Percentiles rank a stretch among this genome's conserved stretches.
These are phyloP conservation scores for Cuniculus paca DNA, from an alignment of 2,797 vertebrate species.

Conservation along the genomic window DNA sequence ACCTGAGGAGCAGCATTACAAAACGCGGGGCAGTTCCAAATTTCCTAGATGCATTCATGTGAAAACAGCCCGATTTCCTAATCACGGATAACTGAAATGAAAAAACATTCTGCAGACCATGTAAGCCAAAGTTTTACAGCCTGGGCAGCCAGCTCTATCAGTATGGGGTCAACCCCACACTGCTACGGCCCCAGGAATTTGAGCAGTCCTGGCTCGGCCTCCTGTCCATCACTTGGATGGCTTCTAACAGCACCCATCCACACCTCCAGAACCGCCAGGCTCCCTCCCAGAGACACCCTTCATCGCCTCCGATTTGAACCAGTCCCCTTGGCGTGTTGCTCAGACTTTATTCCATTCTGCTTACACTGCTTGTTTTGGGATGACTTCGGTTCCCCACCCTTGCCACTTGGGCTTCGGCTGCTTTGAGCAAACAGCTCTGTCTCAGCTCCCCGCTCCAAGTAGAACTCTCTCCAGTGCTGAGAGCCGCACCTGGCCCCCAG, in stretches of 20 bases:
- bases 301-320: background rate
- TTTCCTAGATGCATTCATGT: background rate
- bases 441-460: background rate
- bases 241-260: background rate
- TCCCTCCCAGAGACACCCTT: background rate
- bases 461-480: constrained; percentile 13
- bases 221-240: background rate
- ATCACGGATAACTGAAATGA: background rate
- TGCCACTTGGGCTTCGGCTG: background rate
- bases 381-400: constrained; percentile 46
- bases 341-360: background rate
- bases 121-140: background rate
- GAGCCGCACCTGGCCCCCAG: background rate
- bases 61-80: background rate
- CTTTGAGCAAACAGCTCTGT: constrained; percentile 9
- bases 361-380: background rate
- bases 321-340: background rate
- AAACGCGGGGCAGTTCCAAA: background rate
- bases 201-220: background rate
- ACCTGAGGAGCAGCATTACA: background rate
- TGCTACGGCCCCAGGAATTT: background rate
- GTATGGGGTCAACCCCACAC: background rate
- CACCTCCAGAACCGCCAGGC: background rate
- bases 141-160: background rate
- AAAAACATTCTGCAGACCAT: background rate